Evolutionary conservation across 1,140 invertebrate genomes (phyloP), one percentile per base, ranked within the genome.

Genomic region (Zaprionus africanus): DNA sequence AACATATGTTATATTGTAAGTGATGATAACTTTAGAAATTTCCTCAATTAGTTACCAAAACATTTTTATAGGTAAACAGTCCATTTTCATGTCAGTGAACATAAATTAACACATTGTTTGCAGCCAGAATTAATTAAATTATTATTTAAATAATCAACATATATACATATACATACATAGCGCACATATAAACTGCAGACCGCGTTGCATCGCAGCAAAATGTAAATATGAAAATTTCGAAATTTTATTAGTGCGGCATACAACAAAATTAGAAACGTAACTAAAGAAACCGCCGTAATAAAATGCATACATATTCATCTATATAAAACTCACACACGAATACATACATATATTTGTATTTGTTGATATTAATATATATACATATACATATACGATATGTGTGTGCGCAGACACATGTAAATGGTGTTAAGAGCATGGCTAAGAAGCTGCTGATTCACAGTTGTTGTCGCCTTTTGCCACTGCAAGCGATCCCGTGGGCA

Each of bases 31-130:
- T 53, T 53, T 13, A 24, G 41, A 43, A 53, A 53, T 53, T 24
- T 24, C 24, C 9, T 53, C 2, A 12, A 53, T 7, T 24, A 24
- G 51, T 26, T 53, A 53, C 22, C 41, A 17, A 9, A 46, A 46
- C 19, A 46, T 46, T 11, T 4, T 22, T 9, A 17, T 19, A 49
- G 9, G 43, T 19, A 49, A 49, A 24, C 19, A 51, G 12, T 19
- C 19, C 7, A 51, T 51, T 19, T 22, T 51, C 31, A 11, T 17
- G 5, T n/a, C 46, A 24, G 19, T 22, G 46, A 11, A 66, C 61
- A 75, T 53, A 75, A 59, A 62, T 58, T 61, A 70, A 62, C 71
- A 75, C 65, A 64, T 79, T 73, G 69, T 80, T 77, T 66, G 38
- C 41, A 49, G 51, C 62, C 24, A 17, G 49, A 28, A 46, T 61